Conservation (phyloP, 2,797 vertebrate species). For the Thamnophis elegans region DNA sequence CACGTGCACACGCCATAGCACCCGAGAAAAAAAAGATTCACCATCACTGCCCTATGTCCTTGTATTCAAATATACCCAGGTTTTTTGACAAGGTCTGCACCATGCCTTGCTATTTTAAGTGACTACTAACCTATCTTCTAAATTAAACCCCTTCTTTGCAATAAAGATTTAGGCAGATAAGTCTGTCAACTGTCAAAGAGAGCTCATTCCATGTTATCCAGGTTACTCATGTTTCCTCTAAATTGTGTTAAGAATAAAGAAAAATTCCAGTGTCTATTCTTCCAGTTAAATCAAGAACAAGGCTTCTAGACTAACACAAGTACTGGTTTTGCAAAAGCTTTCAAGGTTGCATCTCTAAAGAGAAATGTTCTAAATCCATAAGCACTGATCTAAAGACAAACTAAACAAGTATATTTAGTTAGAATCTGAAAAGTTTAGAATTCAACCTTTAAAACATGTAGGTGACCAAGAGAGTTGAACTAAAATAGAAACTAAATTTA, state of each 20-base stretch:
- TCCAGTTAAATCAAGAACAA: neutral
- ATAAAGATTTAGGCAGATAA: neutral
- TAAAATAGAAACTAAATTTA: neutral
- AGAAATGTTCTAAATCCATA: neutral
- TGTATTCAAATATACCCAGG: neutral
- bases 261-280: neutral
- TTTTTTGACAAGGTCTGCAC: neutral
- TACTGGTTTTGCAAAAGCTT: neutral
- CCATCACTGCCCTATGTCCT: neutral
- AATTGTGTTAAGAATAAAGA: neutral
- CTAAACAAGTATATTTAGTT: neutral
- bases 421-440: neutral
- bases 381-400: neutral
- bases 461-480: neutral
- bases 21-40: too few species aligned
- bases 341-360: neutral
- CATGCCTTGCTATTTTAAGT: slow-evolving; percentile 25
- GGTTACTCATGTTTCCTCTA: neutral
- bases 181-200: neutral
- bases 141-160: neutral
- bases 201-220: neutral
- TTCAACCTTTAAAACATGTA: neutral
- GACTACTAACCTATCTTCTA: neutral
- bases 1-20: too few species aligned
- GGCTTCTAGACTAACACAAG: neutral